Percentiles rank a stretch among this genome's conserved stretches.
phyloP scores from a whole-genome alignment of 1,140 invertebrate species.

The Pemphigus obesinymphae region DNA sequence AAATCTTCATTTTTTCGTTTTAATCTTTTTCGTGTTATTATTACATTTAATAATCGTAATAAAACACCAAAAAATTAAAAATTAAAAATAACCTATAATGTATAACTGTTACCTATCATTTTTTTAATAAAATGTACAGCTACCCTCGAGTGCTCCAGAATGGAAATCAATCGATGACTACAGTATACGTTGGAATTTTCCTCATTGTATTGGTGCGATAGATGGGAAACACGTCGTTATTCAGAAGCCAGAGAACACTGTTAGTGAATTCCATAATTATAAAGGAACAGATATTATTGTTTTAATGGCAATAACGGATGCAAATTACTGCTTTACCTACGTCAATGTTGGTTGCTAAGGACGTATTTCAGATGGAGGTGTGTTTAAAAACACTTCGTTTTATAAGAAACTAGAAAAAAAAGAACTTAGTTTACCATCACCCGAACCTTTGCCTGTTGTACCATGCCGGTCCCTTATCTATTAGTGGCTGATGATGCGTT shows the following conservation, averaged over 20 bases:
- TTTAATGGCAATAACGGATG: slow-evolving; percentile 54
- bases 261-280: slow-evolving; percentile 54
- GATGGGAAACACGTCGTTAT: slow-evolving; percentile 53
- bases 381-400: slow-evolving; percentile 46
- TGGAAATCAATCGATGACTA: slow-evolving; percentile 49
- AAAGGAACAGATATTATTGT: slow-evolving; percentile 54
- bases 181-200: slow-evolving; percentile 53
- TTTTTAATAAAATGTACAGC: slow-evolving; percentile 28
- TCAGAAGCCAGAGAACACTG: slow-evolving; percentile 48
- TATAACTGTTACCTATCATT: background rate
- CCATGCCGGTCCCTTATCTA: slow-evolving; percentile 48
- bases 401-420: slow-evolving; percentile 48
- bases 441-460: slow-evolving; percentile 46
- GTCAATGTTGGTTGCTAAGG: slow-evolving; percentile 44
- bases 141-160: slow-evolving; percentile 7
- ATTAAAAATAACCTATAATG: background rate
- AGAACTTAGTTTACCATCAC: slow-evolving; percentile 47
- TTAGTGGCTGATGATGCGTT: slow-evolving; percentile 53
- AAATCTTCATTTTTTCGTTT: too few species aligned
- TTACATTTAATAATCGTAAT: too few species aligned
- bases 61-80: background rate
- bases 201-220: slow-evolving; percentile 52
- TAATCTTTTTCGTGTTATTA: too few species aligned
- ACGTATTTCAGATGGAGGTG: slow-evolving; percentile 50
- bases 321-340: slow-evolving; percentile 47